Evolutionary conservation across 1,140 invertebrate genomes (phyloP), one percentile per base, ranked within the genome.

Genomic region (Saccostrea glomerata): DNA sequence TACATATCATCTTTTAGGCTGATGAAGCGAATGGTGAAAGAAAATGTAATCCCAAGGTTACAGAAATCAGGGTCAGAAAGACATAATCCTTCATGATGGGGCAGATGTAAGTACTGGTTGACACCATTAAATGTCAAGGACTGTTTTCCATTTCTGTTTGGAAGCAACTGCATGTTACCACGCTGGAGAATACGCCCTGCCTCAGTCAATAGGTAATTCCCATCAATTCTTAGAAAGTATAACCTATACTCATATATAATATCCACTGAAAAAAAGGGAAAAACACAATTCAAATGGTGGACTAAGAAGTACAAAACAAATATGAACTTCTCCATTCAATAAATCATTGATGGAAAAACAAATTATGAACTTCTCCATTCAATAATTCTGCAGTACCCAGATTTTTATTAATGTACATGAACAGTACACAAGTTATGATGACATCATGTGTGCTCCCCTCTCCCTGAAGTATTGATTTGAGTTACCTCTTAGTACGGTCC

Each of bases 41-140:
- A 87, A 0, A 92, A 63, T 7, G 92, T 91, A 0, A 93, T 86
- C 17, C 92, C 92, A 7, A 91, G 66, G 12, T 58, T 11, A 87
- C 92, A 93, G 13, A 66, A 17, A 6, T 92, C 89, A 13, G 91
- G 87, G 70, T 92, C 86, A 47, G 40, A 82, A 0, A 92, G 77
- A 89, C 92, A 93, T 15, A 63, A 66, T 30, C 17, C 47, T 12
- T 23, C 7, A 11, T 82, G 56, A 56, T 85, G n/a, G 0, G 15
- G n/a, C 6, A 91, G 12, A 20, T 77, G 40, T 20, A 92, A 66
- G 55, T 87, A 92, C 88, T 93, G 92, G 56, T 89, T 30, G 5
- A 70, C 11, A 20, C 92, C 92, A 90, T 93, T 90, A 86, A 93
- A 88, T n/a, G n/a, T 58, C 25, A 93, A 30, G 3, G 90, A 88